Conservation (phyloP, 2,888 invertebrate genomes). For the Hirudinaria manillensis region DNA sequence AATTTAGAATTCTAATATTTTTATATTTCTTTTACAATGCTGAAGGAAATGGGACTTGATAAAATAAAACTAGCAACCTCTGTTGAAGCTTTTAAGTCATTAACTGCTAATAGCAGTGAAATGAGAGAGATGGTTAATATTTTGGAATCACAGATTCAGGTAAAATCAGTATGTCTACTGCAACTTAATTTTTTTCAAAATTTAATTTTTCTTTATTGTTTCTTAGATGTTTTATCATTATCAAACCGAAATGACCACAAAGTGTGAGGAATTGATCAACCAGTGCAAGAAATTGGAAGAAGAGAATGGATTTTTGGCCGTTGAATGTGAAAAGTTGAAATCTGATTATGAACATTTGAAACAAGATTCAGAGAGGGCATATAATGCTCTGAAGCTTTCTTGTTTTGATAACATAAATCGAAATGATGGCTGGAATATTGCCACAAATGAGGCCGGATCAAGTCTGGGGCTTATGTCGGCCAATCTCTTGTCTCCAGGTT, state of each 20-base stretch:
- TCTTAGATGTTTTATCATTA: background rate
- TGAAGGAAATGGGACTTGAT: too few relatives aligned
- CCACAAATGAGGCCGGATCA: background rate
- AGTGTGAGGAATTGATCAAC: background rate
- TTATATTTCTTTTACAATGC: too few relatives aligned
- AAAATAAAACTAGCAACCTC: too few relatives aligned
- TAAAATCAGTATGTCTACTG: too few relatives aligned
- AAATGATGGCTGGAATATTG: background rate
- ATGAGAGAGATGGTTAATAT: too few relatives aligned
- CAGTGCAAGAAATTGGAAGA: conserved; percentile 8
- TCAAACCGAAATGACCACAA: background rate
- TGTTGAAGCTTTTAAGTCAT: too few relatives aligned
- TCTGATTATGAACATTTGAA: conserved; percentile 19
- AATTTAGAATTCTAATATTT: too few relatives aligned
- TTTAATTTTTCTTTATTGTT: background rate
- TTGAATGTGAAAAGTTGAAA: conserved; percentile 3
- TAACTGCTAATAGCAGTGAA: too few relatives aligned
- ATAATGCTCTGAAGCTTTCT: background rate
- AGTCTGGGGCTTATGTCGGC: background rate
- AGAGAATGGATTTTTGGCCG: conserved; percentile 14
- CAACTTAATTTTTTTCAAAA: background rate
- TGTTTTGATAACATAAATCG: background rate
- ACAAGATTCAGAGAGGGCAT: background rate
- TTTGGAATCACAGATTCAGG: too few relatives aligned
- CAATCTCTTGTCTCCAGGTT: conserved; percentile 23